phyloP scores from a whole-genome alignment of 2,888 invertebrate species.

The Calliscelio sp. region DNA sequence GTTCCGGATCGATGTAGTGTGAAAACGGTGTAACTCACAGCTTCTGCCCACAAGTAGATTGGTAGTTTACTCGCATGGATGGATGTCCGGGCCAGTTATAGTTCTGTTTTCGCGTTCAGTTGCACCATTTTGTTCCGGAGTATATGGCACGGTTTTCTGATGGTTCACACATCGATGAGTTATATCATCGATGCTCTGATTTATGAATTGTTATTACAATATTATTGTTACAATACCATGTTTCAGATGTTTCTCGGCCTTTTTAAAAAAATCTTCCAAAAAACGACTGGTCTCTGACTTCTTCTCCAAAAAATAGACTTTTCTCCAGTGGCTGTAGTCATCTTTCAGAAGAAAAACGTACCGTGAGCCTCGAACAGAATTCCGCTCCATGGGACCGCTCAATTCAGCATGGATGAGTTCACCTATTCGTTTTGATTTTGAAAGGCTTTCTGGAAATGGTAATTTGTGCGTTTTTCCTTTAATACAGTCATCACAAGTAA shows the following conservation, averaged over 20 bases:
- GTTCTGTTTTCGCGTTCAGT: slow-evolving; percentile 70
- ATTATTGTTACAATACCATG: background rate
- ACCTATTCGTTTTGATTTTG: slow-evolving; percentile 48
- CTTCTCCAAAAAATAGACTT: slow-evolving; percentile 49
- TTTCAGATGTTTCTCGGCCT: slow-evolving; percentile 7
- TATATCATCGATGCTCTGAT: slow-evolving; percentile 44
- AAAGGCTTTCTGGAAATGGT: slow-evolving; percentile 56
- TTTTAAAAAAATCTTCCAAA: slow-evolving; percentile 39
- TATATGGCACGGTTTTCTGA: slow-evolving; percentile 58
- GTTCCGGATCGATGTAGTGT: slow-evolving; percentile 44
- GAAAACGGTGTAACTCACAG: slow-evolving; percentile 37
- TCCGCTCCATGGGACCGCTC: slow-evolving; percentile 68
- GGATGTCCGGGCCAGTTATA: slow-evolving; percentile 58
- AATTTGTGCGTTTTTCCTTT: slow-evolving; percentile 68
- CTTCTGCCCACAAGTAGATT: slow-evolving; percentile 32
- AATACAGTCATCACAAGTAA: slow-evolving; percentile 25
- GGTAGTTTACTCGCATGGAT: background rate
- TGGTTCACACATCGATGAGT: slow-evolving; percentile 55
- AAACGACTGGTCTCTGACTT: slow-evolving; percentile 42
- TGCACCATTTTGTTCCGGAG: slow-evolving; percentile 68
- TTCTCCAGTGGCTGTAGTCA: slow-evolving; percentile 51
- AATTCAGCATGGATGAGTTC: slow-evolving; percentile 70
- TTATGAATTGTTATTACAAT: no score
- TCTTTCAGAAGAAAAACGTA: slow-evolving; percentile 58
- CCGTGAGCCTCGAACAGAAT: slow-evolving; percentile 43